Evolutionary conservation across 2,888 invertebrate genomes (phyloP).

Genomic region (Acronicta leporina): DNA sequence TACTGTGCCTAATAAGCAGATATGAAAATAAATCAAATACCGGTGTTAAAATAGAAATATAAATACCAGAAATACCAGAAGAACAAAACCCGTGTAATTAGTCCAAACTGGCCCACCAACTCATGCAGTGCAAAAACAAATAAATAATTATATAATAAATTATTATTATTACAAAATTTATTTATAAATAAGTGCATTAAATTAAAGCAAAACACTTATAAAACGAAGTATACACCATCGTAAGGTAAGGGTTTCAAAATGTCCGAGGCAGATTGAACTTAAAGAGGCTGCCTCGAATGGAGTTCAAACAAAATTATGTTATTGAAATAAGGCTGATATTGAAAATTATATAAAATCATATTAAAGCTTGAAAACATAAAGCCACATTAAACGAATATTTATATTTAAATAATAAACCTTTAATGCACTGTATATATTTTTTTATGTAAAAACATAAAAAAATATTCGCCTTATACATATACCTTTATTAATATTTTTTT

Average conservation of each 20-base stretch:
- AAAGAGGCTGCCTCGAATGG: too few relatives aligned
- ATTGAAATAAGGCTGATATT: too few relatives aligned
- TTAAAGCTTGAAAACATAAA: neutral
- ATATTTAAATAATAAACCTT: neutral
- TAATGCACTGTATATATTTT: neutral
- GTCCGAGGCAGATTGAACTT: too few relatives aligned
- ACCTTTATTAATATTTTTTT: too few relatives aligned
- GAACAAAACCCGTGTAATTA: conserved; percentile 64
- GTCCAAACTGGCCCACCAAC: conserved; percentile 62
- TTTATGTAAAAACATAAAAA: neutral
- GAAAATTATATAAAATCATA: too few relatives aligned
- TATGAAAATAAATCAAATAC: conserved; percentile 14
- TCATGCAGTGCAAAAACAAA: conserved; percentile 56
- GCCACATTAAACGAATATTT: too few relatives aligned
- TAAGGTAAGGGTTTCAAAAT: too few relatives aligned
- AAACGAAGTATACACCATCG: too few relatives aligned
- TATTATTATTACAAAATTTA: conserved; percentile 5
- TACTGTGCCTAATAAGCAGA: conserved; percentile 15
- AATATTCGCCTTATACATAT: too few relatives aligned
- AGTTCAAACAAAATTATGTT: too few relatives aligned
- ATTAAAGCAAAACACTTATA: neutral
- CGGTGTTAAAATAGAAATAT: conserved; percentile 21
- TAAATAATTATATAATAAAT: conserved; percentile 23
- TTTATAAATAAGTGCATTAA: conserved; percentile 5
- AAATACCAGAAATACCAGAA: conserved; percentile 42